Evolutionary conservation across 2,888 invertebrate genomes (phyloP).

Genomic region (Drosophila stalkeri): DNA sequence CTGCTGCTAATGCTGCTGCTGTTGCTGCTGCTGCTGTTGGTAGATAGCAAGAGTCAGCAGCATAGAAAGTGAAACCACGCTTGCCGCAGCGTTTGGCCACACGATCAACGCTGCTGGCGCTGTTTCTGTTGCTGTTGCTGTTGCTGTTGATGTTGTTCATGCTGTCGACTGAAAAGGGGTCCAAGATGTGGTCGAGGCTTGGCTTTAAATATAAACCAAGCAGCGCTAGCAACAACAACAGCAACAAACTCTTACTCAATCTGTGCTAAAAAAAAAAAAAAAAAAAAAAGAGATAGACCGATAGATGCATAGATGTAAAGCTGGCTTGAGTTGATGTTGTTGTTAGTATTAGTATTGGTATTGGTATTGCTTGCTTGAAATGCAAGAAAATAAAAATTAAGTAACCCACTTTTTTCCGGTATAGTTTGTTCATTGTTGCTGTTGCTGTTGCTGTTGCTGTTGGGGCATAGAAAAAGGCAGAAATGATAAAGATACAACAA

Average conservation of each 20-base stretch:
- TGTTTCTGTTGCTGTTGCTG: not conserved
- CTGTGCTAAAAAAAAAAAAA: slow-evolving; percentile 68
- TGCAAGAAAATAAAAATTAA: slow-evolving; percentile 76
- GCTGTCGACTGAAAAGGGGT: slow-evolving; percentile 30
- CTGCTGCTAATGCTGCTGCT: slow-evolving; percentile 16
- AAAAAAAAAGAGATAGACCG: slow-evolving; percentile 57
- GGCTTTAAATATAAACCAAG: slow-evolving; percentile 75
- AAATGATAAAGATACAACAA: slow-evolving; percentile 28
- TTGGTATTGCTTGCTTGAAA: slow-evolving; percentile 50
- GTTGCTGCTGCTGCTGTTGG: slow-evolving; percentile 37
- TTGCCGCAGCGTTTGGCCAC: slow-evolving; percentile 69
- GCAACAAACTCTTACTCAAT: slow-evolving; percentile 76
- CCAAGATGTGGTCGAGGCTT: slow-evolving; percentile 28
- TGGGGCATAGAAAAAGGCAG: slow-evolving; percentile 36
- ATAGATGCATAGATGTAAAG: slow-evolving; percentile 69
- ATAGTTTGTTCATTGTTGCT: slow-evolving; percentile 59
- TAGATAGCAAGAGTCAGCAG: slow-evolving; percentile 75
- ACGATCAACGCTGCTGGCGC: slow-evolving; percentile 49
- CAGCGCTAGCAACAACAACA: slow-evolving; percentile 41
- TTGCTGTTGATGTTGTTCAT: not conserved
- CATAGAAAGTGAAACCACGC: slow-evolving; percentile 77
- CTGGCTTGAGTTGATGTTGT: slow-evolving; percentile 27
- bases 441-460: slow-evolving; percentile 46
- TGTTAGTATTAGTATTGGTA: slow-evolving; percentile 22
- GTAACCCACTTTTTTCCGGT: slow-evolving; percentile 78